A percentile compares a stretch with the other conserved stretches of the same genome.
These are phyloP conservation scores for Capricornis sumatraensis DNA, from an alignment of 2,113 vertebrate species.

Conservation along the genomic window DNA sequence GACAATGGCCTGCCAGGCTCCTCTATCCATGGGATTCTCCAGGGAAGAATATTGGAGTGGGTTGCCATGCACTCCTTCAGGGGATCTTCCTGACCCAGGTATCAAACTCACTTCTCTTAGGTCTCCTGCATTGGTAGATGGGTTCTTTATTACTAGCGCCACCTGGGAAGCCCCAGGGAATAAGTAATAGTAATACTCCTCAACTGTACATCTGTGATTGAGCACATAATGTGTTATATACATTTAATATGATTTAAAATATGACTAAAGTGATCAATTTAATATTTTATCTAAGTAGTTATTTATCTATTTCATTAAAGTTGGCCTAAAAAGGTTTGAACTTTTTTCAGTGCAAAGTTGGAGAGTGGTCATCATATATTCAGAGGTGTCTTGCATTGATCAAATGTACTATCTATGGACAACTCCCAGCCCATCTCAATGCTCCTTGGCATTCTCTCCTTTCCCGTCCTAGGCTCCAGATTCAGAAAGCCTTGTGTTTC, in stretches of 20 bases:
- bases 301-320: not conserved
- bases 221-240: not conserved
- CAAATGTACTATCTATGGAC: not conserved
- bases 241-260: conserved; percentile 14
- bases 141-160: not conserved
- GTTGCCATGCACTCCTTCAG: not conserved
- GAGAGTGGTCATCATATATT: not conserved
- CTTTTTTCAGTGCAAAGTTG: not conserved
- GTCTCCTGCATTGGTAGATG: not conserved
- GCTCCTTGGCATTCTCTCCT: not conserved
- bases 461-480: not conserved
- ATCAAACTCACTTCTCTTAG: not conserved
- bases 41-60: not conserved
- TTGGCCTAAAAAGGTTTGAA: not conserved
- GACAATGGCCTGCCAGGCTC: not conserved
- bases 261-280: not conserved
- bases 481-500: not conserved
- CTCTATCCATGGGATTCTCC: not conserved
- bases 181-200: not conserved
- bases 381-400: not conserved
- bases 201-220: not conserved
- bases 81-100: not conserved
- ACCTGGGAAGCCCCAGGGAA: not conserved
- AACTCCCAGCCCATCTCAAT: not conserved
- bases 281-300: not conserved